phyloP scores from a whole-genome alignment of 2,888 invertebrate species.

The Trissolcus brochymenae region DNA sequence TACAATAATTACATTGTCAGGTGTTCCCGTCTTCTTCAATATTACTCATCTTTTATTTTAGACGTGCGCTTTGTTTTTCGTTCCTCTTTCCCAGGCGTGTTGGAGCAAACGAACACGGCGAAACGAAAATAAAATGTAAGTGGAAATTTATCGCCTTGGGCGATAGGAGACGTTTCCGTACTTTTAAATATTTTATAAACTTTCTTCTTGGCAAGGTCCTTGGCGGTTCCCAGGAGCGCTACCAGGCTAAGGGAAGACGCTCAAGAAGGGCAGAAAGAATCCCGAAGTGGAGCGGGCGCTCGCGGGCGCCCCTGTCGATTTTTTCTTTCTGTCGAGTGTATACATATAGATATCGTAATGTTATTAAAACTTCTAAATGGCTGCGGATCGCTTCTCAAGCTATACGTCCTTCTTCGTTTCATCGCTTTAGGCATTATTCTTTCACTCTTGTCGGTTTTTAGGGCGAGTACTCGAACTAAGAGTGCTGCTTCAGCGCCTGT shows the following conservation, averaged over 20 bases:
- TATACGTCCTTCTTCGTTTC: constrained; percentile 61
- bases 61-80: constrained; percentile 39
- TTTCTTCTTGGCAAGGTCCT: constrained; percentile 70
- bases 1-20: constrained; percentile 27
- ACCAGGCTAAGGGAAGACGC: constrained; percentile 60
- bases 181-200: constrained; percentile 77
- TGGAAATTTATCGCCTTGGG: constrained; percentile 77
- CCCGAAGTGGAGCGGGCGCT: constrained; percentile 63
- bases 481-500: constrained; percentile 58
- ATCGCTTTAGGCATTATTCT: constrained; percentile 66
- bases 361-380: constrained; percentile 76
- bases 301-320: constrained; percentile 70
- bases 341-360: constrained; percentile 72
- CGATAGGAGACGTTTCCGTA: constrained; percentile 77
- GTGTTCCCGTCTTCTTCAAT: constrained; percentile 7
- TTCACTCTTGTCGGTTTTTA: constrained; percentile 58
- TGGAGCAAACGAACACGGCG: constrained; percentile 65
- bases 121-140: constrained; percentile 77
- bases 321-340: constrained; percentile 62
- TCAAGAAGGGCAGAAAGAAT: constrained; percentile 63
- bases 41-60: constrained; percentile 39
- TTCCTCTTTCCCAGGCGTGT: constrained; percentile 63
- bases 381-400: constrained; percentile 70
- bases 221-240: constrained; percentile 67
- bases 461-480: constrained; percentile 52